Conservation (phyloP, 2,113 vertebrate species). For the Falco punctatus region DNA sequence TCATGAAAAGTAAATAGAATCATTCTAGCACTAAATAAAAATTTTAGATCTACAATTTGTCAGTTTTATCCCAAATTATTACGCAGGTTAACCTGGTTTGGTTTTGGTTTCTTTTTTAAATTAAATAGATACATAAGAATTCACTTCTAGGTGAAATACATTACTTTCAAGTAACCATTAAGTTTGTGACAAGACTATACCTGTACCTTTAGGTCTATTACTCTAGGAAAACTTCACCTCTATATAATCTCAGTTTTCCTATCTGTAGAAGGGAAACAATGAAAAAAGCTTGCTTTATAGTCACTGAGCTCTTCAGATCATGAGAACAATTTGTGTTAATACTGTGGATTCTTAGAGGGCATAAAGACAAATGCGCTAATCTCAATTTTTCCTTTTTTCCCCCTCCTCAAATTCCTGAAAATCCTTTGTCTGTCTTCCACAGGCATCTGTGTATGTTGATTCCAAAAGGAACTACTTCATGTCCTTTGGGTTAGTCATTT, state of each 20-base stretch:
- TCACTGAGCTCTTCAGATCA: neutral
- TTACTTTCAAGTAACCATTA: neutral
- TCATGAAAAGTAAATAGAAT: neutral
- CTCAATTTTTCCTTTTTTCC: neutral
- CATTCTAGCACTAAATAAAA: neutral
- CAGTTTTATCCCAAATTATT: neutral
- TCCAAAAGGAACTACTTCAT: neutral
- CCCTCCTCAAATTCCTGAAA: neutral
- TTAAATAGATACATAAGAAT: neutral
- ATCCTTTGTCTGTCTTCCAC: neutral
- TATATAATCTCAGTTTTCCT: neutral
- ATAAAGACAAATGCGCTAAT: neutral
- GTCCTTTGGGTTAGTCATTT: slow-evolving; percentile 1
- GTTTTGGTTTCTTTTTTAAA: neutral
- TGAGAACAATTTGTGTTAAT: neutral
- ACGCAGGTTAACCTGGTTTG: neutral
- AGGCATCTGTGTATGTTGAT: neutral
- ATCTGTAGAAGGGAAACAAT: neutral
- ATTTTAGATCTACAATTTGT: neutral
- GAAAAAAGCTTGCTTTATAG: neutral
- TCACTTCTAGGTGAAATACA: neutral
- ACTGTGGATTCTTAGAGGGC: neutral
- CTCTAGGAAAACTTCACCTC: neutral
- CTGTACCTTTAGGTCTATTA: neutral
- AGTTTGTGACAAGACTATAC: neutral